phyloP scores from a whole-genome alignment of 2,888 invertebrate species.

The Diogma glabrata region DNA sequence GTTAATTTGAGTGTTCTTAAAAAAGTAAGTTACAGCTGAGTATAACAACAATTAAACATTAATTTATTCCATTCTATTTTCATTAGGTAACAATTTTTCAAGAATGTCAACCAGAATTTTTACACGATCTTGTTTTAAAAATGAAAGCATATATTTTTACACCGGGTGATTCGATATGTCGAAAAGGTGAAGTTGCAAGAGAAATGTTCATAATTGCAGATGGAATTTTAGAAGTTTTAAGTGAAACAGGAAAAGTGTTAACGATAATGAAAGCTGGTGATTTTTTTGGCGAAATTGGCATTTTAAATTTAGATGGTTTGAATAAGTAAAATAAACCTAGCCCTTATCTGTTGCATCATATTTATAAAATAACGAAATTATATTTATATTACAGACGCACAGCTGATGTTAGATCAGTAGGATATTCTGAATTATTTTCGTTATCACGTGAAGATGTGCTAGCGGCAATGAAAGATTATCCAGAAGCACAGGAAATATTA shows the following conservation, averaged over 20 bases:
- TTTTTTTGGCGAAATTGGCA: conserved; percentile 96
- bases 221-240: conserved; percentile 90
- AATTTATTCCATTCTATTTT: too few species aligned
- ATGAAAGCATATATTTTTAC: conserved; percentile 99
- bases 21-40: too few species aligned
- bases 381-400: conserved; percentile 55
- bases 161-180: conserved; percentile 91
- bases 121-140: conserved; percentile 91
- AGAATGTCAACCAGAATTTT: conserved; percentile 95
- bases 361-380: too few species aligned
- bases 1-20: conserved; percentile 90
- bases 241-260: conserved; percentile 82
- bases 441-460: conserved; percentile 88
- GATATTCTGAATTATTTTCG: conserved; percentile 90
- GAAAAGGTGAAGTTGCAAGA: conserved; percentile 86
- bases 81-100: conserved; percentile 89
- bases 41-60: conserved; percentile 14
- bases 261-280: conserved; percentile 96
- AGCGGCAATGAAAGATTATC: conserved; percentile 93
- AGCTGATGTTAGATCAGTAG: conserved; percentile 91
- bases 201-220: conserved; percentile 99
- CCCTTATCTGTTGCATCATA: too few species aligned
- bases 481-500: conserved; percentile 90
- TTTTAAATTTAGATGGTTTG: conserved; percentile 86
- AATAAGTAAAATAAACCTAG: too few species aligned